Evolutionary conservation across 2,888 invertebrate genomes (phyloP).

Genomic region (Rutpela maculata): DNA sequence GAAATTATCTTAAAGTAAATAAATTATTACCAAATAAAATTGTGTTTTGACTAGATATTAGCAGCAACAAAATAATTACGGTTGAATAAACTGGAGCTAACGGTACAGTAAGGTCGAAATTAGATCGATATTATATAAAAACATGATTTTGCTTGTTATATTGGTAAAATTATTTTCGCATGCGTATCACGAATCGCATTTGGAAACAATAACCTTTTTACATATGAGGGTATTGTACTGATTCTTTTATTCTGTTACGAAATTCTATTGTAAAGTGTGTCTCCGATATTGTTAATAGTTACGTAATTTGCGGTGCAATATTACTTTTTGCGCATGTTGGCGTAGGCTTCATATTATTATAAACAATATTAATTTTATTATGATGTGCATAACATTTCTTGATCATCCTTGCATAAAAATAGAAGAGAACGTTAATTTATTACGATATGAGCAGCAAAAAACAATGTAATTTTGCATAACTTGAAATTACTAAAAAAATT

Average conservation of each 20-base stretch:
- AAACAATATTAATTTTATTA: too few species aligned
- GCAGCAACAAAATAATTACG: background rate
- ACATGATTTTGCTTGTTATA: conserved; percentile 23
- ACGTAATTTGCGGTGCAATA: background rate
- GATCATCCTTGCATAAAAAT: too few species aligned
- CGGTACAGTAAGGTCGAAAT: conserved; percentile 1
- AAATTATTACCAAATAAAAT: conserved; percentile 2
- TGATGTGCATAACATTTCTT: too few species aligned
- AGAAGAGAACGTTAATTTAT: too few species aligned
- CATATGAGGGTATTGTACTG: conserved; percentile 47
- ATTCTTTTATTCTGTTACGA: conserved; percentile 40
- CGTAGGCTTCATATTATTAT: background rate
- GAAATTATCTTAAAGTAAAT: too few species aligned
- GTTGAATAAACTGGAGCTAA: conserved; percentile 16
- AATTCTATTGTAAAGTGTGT: conserved; percentile 20
- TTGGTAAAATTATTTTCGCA: conserved; percentile 25
- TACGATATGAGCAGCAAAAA: too few species aligned
- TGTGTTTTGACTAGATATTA: conserved; percentile 19
- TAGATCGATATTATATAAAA: conserved; percentile 26
- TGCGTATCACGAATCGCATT: conserved; percentile 44
- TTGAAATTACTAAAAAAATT: too few species aligned
- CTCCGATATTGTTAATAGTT: background rate
- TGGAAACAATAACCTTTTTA: conserved; percentile 54
- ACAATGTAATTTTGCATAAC: too few species aligned
- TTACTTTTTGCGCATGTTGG: background rate